Evolutionary conservation across 1,140 invertebrate genomes (phyloP).

Genomic region (Ericerus pela): DNA sequence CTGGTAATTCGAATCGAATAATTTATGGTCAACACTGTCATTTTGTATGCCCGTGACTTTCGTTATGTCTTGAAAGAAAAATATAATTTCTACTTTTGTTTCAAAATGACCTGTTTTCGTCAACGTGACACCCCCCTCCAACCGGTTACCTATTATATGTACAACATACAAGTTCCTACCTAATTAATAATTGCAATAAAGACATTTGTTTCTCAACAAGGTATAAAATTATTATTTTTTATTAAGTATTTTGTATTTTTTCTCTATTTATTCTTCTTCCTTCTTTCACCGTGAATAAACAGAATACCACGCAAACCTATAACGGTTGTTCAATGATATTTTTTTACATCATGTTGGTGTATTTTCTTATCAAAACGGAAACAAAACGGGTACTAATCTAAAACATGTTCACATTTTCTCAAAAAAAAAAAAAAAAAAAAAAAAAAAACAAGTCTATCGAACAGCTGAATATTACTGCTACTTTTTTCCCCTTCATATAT

Average conservation of each 20-base stretch:
- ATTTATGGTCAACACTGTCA: no score
- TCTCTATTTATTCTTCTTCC: neutral
- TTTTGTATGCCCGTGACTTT: no score
- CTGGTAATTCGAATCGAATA: no score
- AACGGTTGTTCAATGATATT: slow-evolving; percentile 8
- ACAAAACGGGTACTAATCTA: slow-evolving; percentile 9
- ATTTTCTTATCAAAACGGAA: slow-evolving; percentile 10
- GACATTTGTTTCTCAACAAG: slow-evolving; percentile 11
- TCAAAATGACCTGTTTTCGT: no score
- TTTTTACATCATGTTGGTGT: slow-evolving; percentile 9
- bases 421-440: no score
- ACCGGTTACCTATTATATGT: no score
- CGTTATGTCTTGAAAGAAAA: no score
- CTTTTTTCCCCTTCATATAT: slow-evolving; percentile 1
- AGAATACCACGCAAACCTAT: neutral
- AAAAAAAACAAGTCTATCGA: slow-evolving; percentile 12
- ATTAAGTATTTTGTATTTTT: no score
- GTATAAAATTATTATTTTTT: neutral
- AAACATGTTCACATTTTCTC: slow-evolving; percentile 3
- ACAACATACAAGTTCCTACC: no score
- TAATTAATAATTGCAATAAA: slow-evolving; percentile 5
- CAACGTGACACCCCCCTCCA: no score
- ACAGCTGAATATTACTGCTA: slow-evolving; percentile 10
- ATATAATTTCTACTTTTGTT: no score
- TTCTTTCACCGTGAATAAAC: neutral